Percentiles rank a stretch among this genome's conserved stretches.
Conservation (phyloP, 2,113 vertebrate genomes). For the Ictalurus furcatus region DNA sequence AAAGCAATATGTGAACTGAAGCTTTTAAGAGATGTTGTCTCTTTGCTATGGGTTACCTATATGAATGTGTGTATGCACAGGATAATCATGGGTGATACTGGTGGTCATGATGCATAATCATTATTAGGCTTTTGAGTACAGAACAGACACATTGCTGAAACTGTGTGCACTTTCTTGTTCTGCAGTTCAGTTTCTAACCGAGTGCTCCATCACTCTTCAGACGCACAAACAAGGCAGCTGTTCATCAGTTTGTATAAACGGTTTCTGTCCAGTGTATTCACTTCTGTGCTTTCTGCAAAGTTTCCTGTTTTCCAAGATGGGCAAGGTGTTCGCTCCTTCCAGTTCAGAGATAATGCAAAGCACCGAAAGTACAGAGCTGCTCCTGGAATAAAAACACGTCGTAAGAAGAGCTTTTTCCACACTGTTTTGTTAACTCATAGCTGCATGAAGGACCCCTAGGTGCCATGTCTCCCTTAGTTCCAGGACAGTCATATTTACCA, state of each 20-base stretch:
- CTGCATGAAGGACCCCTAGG: conserved; percentile 79
- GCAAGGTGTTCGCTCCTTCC: background rate
- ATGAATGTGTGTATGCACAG: conserved; percentile 47
- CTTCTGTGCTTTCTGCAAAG: conserved; percentile 63
- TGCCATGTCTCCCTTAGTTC: conserved; percentile 58
- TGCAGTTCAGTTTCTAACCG: background rate
- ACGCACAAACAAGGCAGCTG: conserved; percentile 30
- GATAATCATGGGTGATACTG: conserved; percentile 38
- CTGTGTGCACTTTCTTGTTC: background rate
- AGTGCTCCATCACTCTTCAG: background rate
- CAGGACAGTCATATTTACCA: conserved; percentile 33
- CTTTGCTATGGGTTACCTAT: conserved; percentile 48
- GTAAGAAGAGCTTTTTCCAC: conserved; percentile 66
- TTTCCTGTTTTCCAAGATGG: conserved; percentile 46
- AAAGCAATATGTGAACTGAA: conserved; percentile 67
- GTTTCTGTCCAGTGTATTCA: conserved; percentile 42
- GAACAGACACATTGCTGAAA: background rate
- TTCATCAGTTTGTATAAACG: background rate
- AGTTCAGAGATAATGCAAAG: background rate
- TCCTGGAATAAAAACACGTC: conserved; percentile 69
- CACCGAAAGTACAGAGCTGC: conserved; percentile 58
- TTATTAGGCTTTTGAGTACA: conserved; percentile 25
- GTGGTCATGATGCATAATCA: background rate
- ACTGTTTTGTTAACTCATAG: conserved; percentile 69
- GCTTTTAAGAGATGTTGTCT: conserved; percentile 60